Base-by-base conservation (phyloP, 2,888 invertebrate species). In the Sinhomidia bicolor region DNA sequence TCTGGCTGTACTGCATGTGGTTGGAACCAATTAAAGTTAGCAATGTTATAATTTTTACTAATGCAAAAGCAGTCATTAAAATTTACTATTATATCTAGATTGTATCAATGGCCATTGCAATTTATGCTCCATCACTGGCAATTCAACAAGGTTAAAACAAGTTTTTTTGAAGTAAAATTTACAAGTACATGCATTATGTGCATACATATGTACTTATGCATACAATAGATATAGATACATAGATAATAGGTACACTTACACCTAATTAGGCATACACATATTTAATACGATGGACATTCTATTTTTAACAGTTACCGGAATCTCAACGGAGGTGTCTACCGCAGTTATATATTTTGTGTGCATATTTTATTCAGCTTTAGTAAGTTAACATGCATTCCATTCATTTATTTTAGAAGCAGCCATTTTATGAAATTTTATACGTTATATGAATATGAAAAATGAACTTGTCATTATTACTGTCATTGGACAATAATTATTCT, bases 341-440 rank as follows among this genome's bases (percentile, higher is more conserved):
- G 95, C 96, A 0, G 95, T 96, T 29, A 97, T 97, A 1, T 97
- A 97, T 93, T 94, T 96, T 51, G 96, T 97, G n/a, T 97, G 97
- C 94, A 98, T 97, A 91, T 97, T 98, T 94, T 98, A 98, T 94
- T 98, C 98, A 0, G 97, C 97, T 89, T 93, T 97, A 93, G 97
- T 97, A 94, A 96, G 96, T 51, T 47, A 20, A n/a, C 20, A 68
- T 68, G 5, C 29, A 29, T 65, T n/a, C n/a, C n/a, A 32, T 14
- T 36, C 17, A 14, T 7, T 29, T 62, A 26, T 32, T 62, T 10
- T 62, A 32, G 12, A 23, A 1, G 60, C 65, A 32, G n/a, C n/a
- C 9, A 2, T 23, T 44, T 10, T 51, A 76, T 1, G 36, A 20
- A 17, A n/a, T 65, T 54, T 54, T 1, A n/a, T n/a, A n/a, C n/a